These are phyloP conservation scores for Remorina albescens DNA, from an alignment of 2,797 vertebrate genomes.

Conservation along the genomic window DNA sequence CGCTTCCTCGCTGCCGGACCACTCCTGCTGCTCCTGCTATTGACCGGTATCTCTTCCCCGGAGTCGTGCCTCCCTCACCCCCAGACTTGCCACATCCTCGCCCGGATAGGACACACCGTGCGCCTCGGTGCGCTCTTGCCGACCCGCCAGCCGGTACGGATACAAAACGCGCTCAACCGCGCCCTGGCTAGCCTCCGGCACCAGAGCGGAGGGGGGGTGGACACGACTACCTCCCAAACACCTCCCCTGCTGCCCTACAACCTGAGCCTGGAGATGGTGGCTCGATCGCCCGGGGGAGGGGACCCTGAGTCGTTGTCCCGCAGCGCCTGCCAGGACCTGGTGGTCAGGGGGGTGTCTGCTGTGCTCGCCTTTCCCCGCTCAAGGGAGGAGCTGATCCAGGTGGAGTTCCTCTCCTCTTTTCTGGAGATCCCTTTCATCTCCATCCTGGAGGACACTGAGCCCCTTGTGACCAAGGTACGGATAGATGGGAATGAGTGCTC, in stretches of 20 bases:
- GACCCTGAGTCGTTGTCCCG: slow-evolving; percentile 91
- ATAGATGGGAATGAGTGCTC: neutral
- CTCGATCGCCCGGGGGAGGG: slow-evolving; percentile 83
- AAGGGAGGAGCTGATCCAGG: slow-evolving; percentile 90
- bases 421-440: slow-evolving; percentile 94
- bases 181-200: slow-evolving; percentile 84
- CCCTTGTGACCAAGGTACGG: slow-evolving; percentile 89
- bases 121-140: slow-evolving; percentile 92
- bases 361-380: slow-evolving; percentile 93
- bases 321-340: slow-evolving; percentile 90
- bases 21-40: slow-evolving; percentile 71
- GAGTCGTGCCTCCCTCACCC: slow-evolving; percentile 85
- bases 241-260: slow-evolving; percentile 87
- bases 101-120: slow-evolving; percentile 87
- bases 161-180: slow-evolving; percentile 89
- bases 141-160: slow-evolving; percentile 85
- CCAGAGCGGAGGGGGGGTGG: slow-evolving; percentile 66
- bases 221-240: slow-evolving; percentile 69
- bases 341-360: slow-evolving; percentile 89
- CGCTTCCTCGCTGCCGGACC: slow-evolving; percentile 53
- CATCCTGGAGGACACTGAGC: slow-evolving; percentile 88
- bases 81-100: slow-evolving; percentile 89
- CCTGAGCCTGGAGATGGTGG: slow-evolving; percentile 91
- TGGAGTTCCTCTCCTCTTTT: slow-evolving; percentile 92
- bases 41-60: slow-evolving; percentile 71